Base-by-base conservation (phyloP, 1,140 invertebrate genomes). In the Sitodiplosis mosellana region DNA sequence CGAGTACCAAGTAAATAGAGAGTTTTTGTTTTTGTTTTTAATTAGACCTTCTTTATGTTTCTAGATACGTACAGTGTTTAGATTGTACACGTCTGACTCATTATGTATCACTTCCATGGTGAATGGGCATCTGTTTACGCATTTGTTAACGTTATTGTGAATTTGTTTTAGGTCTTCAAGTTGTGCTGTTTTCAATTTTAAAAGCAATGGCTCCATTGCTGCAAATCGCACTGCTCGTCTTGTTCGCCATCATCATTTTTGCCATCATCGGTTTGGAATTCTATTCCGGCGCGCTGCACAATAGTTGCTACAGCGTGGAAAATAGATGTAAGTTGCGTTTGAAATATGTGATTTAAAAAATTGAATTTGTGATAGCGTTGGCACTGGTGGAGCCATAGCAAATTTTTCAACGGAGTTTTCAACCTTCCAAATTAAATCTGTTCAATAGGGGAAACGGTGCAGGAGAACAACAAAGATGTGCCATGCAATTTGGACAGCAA, bases 181-280 rank as follows among this genome's bases (percentile, higher is more conserved):
- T 99, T 69, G 96, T 99, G 68, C 78, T 99, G 70, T 99, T 99
- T 77, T 99, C 96, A 59, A 99, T 99, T 71, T 94, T 99, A 70
- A 96, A 97, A 74, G 96, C 96, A 54, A 99, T 99, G 95, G 95
- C 94, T 58, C 96, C 96, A 57, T 76, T 99, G 70, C 81, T 99
- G 66, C 96, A 99, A 77, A 99, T 99, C 68, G 94, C 92, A 65
- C 76, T 99, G 66, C 77, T 99, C 72, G 96, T 99, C 67, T 80
- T 99, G 65, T 99, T 99, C 73, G 95, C 94, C 67, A 99, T 99
- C 73, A 88, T 99, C 70, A 99, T 99, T 74, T 99, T 99, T 74
- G 96, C 96, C 73, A 99, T 99, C 68, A 98, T 99, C 67, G 96
- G 96, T 63, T 81, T 99, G 69, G 96, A 99, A 77, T 98, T 99